These are phyloP conservation scores for Pachypeltis micranthus DNA, from an alignment of 1,140 invertebrate species.

Conservation along the genomic window DNA sequence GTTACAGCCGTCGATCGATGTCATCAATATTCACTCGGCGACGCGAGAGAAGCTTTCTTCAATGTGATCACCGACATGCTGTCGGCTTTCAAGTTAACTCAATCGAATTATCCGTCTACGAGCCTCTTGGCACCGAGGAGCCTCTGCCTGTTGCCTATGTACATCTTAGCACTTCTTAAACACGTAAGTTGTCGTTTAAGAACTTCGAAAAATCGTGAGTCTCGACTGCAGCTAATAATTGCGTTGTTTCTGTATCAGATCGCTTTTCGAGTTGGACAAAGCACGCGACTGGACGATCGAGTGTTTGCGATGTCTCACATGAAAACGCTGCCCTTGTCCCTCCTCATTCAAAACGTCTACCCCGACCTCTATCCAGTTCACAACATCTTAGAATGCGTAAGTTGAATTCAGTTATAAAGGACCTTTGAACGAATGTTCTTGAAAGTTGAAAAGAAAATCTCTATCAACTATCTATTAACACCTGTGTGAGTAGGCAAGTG, in stretches of 20 bases:
- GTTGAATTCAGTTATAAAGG: slow-evolving; percentile 27
- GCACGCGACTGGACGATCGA: slow-evolving; percentile 83
- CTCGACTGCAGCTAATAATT: background rate
- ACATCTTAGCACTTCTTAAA: slow-evolving; percentile 83
- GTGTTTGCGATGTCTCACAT: slow-evolving; percentile 87
- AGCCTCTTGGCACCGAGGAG: slow-evolving; percentile 56
- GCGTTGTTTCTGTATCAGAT: slow-evolving; percentile 40
- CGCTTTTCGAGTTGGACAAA: slow-evolving; percentile 75
- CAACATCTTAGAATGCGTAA: slow-evolving; percentile 51
- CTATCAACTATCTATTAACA: too few relatives aligned
- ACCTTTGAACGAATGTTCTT: too few relatives aligned
- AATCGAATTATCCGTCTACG: slow-evolving; percentile 46
- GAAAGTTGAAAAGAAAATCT: background rate
- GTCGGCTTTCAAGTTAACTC: slow-evolving; percentile 61
- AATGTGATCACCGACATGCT: slow-evolving; percentile 89
- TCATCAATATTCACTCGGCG: slow-evolving; percentile 66
- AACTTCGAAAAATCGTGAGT: background rate
- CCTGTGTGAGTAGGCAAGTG: too few relatives aligned
- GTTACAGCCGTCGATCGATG: slow-evolving; percentile 80
- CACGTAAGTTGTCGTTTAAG: slow-evolving; percentile 58
- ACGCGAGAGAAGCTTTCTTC: slow-evolving; percentile 91
- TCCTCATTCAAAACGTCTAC: slow-evolving; percentile 77
- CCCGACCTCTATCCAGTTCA: slow-evolving; percentile 90
- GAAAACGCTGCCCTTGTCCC: slow-evolving; percentile 72
- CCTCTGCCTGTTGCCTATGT: slow-evolving; percentile 73